Percentiles rank a stretch among this genome's conserved stretches.
phyloP scores from a whole-genome alignment of 2,797 vertebrate genomes.

The Ataeniobius toweri region DNA sequence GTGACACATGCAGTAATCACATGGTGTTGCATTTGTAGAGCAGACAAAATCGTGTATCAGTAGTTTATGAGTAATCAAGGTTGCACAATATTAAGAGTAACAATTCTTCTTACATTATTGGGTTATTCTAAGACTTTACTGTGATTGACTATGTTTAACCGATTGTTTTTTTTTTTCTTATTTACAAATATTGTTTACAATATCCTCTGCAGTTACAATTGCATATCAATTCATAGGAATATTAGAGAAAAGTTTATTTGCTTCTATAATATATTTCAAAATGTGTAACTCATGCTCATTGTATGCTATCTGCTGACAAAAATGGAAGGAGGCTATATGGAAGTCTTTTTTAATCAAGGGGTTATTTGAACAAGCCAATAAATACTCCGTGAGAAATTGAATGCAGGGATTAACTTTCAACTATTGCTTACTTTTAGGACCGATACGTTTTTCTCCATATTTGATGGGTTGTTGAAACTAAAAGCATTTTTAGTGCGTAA shows the following conservation, averaged over 20 bases:
- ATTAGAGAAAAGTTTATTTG: background rate
- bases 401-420: no score
- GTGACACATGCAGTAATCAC: constrained; percentile 19
- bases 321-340: no score
- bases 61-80: constrained; percentile 3
- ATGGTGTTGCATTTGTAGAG: background rate
- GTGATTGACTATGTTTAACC: background rate
- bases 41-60: background rate
- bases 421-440: no score
- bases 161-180: background rate
- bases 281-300: no score
- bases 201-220: background rate
- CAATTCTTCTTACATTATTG: background rate
- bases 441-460: no score
- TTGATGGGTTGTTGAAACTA: no score
- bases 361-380: no score
- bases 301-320: no score
- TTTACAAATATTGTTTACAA: background rate
- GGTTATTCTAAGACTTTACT: background rate
- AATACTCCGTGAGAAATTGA: no score
- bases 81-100: background rate
- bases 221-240: background rate
- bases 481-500: no score
- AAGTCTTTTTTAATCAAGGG: no score
- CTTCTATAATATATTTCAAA: no score